Conservation (phyloP, 2,113 vertebrate genomes). For the Dasypus novemcinctus region DNA sequence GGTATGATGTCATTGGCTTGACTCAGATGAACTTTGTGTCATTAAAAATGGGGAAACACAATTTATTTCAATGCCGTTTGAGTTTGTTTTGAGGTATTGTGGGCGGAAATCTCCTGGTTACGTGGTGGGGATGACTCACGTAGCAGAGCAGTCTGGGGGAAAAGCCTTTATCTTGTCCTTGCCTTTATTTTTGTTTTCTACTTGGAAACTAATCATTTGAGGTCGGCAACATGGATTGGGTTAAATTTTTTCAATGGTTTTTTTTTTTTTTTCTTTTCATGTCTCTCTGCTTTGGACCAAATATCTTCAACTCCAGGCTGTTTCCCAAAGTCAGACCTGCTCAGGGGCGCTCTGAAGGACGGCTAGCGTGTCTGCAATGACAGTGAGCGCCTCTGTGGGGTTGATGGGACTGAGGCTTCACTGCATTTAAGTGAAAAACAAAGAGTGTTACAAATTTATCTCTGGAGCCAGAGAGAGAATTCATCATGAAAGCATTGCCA, state of each 20-base stretch:
- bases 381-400: neutral
- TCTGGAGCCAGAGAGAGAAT: slow-evolving; percentile 33
- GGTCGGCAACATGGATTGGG: slow-evolving; percentile 70
- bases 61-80: slow-evolving; percentile 70
- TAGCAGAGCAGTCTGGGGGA: slow-evolving; percentile 59
- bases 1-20: slow-evolving; percentile 66
- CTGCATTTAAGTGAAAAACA: slow-evolving; percentile 49
- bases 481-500: slow-evolving; percentile 31
- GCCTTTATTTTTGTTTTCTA: slow-evolving; percentile 78
- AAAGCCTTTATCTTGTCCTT: slow-evolving; percentile 79
- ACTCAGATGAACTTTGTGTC: slow-evolving; percentile 74
- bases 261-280: slow-evolving; percentile 65
- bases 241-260: slow-evolving; percentile 68
- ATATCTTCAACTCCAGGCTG: slow-evolving; percentile 49
- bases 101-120: slow-evolving; percentile 78
- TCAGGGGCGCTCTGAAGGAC: neutral
- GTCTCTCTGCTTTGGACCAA: slow-evolving; percentile 49
- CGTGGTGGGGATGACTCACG: slow-evolving; percentile 73
- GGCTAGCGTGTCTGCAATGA: neutral
- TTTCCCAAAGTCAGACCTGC: slow-evolving; percentile 56
- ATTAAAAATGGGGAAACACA: slow-evolving; percentile 73
- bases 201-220: slow-evolving; percentile 79
- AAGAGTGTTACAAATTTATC: slow-evolving; percentile 33
- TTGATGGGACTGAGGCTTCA: neutral
- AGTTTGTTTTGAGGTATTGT: slow-evolving; percentile 77